Percentiles rank a stretch among this genome's conserved stretches.
These are phyloP conservation scores for Chaetorhynchus papuensis DNA, from an alignment of 2,113 vertebrate species.

Conservation along the genomic window DNA sequence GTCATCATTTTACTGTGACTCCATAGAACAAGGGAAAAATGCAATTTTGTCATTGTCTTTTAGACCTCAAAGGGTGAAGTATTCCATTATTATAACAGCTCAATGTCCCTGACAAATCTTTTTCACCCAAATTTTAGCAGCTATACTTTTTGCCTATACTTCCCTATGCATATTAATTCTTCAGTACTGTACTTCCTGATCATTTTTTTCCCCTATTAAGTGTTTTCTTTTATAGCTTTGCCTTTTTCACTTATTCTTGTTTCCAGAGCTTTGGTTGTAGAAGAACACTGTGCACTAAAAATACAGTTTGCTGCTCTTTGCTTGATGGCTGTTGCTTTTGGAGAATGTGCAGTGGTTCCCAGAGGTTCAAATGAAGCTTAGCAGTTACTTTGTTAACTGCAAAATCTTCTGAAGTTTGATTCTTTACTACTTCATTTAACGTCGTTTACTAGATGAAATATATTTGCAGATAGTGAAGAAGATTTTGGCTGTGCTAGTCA, in stretches of 20 bases:
- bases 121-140: background rate
- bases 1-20: background rate
- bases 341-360: background rate
- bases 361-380: background rate
- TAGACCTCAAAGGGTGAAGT: background rate
- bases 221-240: background rate
- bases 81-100: background rate
- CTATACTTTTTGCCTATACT: background rate
- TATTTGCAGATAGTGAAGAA: background rate
- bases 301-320: background rate
- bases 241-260: background rate
- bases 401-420: background rate
- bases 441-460: background rate
- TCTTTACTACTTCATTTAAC: background rate
- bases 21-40: background rate
- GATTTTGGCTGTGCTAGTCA: background rate
- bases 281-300: background rate
- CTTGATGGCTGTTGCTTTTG: background rate
- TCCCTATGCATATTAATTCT: background rate
- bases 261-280: background rate
- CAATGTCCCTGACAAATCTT: background rate
- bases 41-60: background rate
- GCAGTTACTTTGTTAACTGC: background rate
- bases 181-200: background rate
- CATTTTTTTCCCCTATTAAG: background rate